A percentile compares a stretch with the other conserved stretches of the same genome.
These are phyloP conservation scores for Temnothorax longispinosus DNA, from an alignment of 1,140 invertebrate genomes.

Conservation along the genomic window DNA sequence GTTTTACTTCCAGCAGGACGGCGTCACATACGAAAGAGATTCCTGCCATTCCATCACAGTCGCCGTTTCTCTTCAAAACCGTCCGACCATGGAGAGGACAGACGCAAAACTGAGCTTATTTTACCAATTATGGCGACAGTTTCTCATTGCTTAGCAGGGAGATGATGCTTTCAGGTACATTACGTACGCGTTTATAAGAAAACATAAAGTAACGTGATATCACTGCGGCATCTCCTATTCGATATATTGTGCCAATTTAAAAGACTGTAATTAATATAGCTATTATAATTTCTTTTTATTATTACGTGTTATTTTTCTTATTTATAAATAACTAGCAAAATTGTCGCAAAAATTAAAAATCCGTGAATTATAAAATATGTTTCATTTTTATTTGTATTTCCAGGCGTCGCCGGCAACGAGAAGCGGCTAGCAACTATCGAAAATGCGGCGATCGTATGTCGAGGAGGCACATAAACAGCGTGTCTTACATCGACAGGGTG, in stretches of 20 bases:
- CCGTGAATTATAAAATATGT: no score
- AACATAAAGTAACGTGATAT: neutral
- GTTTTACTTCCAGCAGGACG: slow-evolving; percentile 80
- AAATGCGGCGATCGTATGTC: slow-evolving; percentile 85
- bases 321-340: neutral
- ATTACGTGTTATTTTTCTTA: neutral
- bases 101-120: slow-evolving; percentile 92
- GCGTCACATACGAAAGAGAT: no score
- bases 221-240: neutral
- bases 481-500: no score
- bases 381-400: slow-evolving; percentile 4
- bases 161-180: slow-evolving; percentile 90
- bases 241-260: neutral
- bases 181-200: neutral
- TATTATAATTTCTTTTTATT: neutral
- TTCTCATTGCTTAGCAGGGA: slow-evolving; percentile 92
- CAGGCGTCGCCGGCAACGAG: slow-evolving; percentile 89
- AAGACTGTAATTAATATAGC: neutral
- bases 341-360: neutral
- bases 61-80: slow-evolving; percentile 77
- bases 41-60: slow-evolving; percentile 77
- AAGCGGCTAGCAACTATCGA: slow-evolving; percentile 87
- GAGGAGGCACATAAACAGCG: no score
- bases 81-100: slow-evolving; percentile 91
- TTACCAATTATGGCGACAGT: slow-evolving; percentile 91